phyloP scores from a whole-genome alignment of 1,140 invertebrate genomes.

The Panagrolaimus sp. region DNA sequence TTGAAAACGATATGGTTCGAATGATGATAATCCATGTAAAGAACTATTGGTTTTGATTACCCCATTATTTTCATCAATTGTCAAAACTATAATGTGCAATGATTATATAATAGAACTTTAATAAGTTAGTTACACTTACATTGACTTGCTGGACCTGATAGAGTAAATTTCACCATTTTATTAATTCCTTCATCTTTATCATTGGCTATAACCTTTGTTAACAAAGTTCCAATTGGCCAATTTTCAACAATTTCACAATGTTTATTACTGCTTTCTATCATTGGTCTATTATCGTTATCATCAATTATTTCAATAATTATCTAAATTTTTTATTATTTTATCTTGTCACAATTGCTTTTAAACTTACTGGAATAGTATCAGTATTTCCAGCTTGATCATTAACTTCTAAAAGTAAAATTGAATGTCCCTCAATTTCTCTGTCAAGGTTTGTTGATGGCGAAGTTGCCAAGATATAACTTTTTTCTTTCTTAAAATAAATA shows the following conservation, averaged over 20 bases:
- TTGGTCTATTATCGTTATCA: constrained; percentile 34
- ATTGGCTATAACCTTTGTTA: constrained; percentile 22
- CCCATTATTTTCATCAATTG: background rate
- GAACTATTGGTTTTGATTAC: background rate
- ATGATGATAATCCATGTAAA: background rate
- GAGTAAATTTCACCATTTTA: constrained; percentile 10
- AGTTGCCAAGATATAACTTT: background rate
- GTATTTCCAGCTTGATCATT: constrained; percentile 29
- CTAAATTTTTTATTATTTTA: constrained; percentile 13
- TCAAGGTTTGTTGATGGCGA: constrained; percentile 23
- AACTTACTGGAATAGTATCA: constrained; percentile 26
- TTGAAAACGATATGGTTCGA: constrained; percentile 2
- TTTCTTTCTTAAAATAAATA: background rate
- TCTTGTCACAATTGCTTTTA: background rate
- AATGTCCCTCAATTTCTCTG: constrained; percentile 17
- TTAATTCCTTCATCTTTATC: constrained; percentile 32
- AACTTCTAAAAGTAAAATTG: constrained; percentile 28
- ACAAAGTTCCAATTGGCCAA: constrained; percentile 23
- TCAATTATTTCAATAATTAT: constrained; percentile 26
- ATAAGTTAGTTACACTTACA: constrained; percentile 5
- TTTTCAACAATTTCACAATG: constrained; percentile 26
- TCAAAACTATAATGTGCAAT: background rate
- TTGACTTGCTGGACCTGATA: constrained; percentile 24
- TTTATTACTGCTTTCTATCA: constrained; percentile 13
- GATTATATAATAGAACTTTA: background rate